These are phyloP conservation scores for Ramphastos sulfuratus DNA, from an alignment of 2,113 vertebrate species.

Conservation along the genomic window DNA sequence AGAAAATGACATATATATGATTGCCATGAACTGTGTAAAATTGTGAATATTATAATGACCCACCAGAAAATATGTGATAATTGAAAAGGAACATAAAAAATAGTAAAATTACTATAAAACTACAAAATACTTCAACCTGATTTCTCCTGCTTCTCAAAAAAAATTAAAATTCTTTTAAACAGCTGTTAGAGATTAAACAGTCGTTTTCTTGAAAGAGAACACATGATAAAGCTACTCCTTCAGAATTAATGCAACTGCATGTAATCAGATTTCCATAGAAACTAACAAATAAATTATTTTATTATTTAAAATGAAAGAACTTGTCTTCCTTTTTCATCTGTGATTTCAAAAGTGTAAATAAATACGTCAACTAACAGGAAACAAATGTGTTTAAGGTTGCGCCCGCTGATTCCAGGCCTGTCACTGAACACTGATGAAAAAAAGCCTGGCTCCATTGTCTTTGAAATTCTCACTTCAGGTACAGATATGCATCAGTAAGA, in stretches of 20 bases:
- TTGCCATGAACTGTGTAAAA: not conserved
- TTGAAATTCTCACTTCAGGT: not conserved
- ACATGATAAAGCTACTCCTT: not conserved
- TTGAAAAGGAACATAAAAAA: not conserved
- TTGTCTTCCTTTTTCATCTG: not conserved
- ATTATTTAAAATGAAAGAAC: not conserved
- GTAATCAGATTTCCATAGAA: not conserved
- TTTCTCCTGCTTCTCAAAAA: constrained; percentile 3
- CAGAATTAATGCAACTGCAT: not conserved
- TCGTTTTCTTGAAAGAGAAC: not conserved
- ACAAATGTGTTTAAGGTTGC: not conserved
- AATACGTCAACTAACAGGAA: not conserved
- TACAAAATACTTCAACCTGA: not conserved
- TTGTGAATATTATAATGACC: not conserved
- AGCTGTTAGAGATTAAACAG: not conserved
- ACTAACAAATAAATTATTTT: not conserved
- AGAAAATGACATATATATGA: not conserved
- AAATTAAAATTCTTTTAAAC: not conserved
- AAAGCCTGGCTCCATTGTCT: rapidly evolving
- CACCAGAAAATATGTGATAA: not conserved
- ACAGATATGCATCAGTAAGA: not conserved
- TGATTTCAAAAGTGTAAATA: not conserved
- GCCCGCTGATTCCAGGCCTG: not conserved
- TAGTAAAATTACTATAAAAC: not conserved
- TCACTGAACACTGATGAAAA: not conserved